Conservation (phyloP, 2,113 vertebrate species). For the Malurus elegans region DNA sequence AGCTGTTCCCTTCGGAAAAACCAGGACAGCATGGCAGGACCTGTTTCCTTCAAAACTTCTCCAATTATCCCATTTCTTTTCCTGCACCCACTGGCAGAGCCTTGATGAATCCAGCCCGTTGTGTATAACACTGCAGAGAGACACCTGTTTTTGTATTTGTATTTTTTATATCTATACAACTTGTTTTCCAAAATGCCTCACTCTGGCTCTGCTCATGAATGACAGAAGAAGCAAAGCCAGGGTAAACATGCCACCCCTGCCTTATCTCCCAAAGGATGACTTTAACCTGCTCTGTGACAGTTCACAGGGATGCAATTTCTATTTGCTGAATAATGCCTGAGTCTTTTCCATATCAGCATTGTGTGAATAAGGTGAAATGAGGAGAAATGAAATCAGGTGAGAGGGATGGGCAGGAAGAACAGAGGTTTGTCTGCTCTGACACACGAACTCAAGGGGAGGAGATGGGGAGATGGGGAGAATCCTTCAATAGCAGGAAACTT, state of each 20-base stretch:
- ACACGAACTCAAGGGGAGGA: background rate
- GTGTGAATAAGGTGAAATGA: background rate
- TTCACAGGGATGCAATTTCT: background rate
- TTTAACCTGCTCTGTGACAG: background rate
- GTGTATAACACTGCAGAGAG: background rate
- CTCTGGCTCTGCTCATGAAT: background rate
- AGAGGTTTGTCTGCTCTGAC: background rate
- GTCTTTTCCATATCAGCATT: background rate
- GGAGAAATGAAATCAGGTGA: background rate
- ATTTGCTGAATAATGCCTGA: background rate
- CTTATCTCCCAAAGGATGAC: background rate
- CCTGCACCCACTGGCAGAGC: background rate
- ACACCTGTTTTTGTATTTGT: background rate
- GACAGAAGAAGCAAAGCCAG: background rate
- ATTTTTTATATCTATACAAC: background rate
- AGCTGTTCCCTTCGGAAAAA: background rate
- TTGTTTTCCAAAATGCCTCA: background rate
- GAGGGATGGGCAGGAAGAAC: background rate
- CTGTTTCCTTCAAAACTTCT: background rate
- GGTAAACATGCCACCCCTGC: background rate
- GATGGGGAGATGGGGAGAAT: background rate
- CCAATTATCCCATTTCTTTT: background rate
- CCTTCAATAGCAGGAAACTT: background rate
- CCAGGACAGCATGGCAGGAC: background rate
- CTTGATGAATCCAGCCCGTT: accelerated